Conservation (phyloP, 2,797 vertebrate genomes). For the Mus caroli region DNA sequence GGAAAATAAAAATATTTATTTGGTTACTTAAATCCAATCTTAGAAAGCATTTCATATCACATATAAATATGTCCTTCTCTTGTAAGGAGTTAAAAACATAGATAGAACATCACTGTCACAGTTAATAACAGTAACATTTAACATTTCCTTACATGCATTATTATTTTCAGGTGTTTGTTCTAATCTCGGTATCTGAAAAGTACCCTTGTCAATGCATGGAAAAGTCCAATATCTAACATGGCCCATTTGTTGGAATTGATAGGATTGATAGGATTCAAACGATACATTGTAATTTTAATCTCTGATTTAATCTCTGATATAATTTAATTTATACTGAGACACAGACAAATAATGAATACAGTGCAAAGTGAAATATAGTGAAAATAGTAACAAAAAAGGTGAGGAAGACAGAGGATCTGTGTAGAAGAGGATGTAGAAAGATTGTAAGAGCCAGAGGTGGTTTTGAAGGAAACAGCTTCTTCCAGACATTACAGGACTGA, state of each 20-base stretch:
- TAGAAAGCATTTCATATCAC: not conserved
- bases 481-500: not conserved
- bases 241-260: not conserved
- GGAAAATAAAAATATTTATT: conserved; percentile 9
- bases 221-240: not conserved
- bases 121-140: not conserved
- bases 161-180: not conserved
- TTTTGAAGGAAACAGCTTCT: not conserved
- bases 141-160: not conserved
- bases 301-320: conserved; percentile 7
- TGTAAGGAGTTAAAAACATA: not conserved
- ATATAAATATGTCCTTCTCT: not conserved
- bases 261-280: not conserved
- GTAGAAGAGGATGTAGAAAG: not conserved
- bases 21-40: conserved; percentile 9
- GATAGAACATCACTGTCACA: not conserved
- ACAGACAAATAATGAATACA: not conserved
- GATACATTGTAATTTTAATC: conserved; percentile 30
- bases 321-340: no score
- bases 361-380: not conserved
- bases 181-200: not conserved
- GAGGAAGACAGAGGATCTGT: not conserved
- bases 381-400: conserved; percentile 15
- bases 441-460: not conserved
- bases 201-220: not conserved